Conservation (phyloP, 1,140 invertebrate species). For the Chionoecetes opilio region DNA sequence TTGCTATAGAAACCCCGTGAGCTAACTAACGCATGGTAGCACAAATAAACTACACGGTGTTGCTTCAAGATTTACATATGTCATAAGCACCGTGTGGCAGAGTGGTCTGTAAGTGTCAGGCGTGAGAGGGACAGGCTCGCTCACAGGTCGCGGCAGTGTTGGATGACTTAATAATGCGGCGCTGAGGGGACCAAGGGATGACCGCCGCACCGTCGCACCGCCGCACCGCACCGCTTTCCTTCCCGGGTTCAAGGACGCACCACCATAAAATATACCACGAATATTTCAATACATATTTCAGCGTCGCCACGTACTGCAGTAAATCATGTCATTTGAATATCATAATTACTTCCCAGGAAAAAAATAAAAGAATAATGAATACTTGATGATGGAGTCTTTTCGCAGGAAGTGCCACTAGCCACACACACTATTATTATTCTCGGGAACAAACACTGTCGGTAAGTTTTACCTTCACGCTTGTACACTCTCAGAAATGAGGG, state of each 20-base stretch:
- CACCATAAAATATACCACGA: no score
- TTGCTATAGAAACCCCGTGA: no score
- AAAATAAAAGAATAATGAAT: neutral
- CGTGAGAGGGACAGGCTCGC: neutral
- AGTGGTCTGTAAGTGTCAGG: neutral
- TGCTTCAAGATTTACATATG: neutral
- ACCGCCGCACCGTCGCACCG: neutral
- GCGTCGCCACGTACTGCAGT: no score
- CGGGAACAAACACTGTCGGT: neutral
- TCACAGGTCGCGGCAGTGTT: neutral
- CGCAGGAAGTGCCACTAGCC: neutral
- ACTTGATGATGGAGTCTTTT: neutral
- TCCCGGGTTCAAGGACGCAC: no score
- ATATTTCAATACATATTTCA: no score
- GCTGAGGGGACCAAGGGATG: neutral
- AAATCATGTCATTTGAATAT: neutral
- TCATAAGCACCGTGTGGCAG: neutral
- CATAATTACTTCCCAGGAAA: neutral
- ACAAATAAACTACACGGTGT: neutral
- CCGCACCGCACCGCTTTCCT: neutral
- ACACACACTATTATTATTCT: neutral
- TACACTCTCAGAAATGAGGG: no score
- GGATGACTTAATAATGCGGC: neutral
- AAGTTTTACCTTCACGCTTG: neutral
- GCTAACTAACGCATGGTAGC: no score